phyloP scores from a whole-genome alignment of 2,888 invertebrate genomes.

The Nasonovia ribisnigri region DNA sequence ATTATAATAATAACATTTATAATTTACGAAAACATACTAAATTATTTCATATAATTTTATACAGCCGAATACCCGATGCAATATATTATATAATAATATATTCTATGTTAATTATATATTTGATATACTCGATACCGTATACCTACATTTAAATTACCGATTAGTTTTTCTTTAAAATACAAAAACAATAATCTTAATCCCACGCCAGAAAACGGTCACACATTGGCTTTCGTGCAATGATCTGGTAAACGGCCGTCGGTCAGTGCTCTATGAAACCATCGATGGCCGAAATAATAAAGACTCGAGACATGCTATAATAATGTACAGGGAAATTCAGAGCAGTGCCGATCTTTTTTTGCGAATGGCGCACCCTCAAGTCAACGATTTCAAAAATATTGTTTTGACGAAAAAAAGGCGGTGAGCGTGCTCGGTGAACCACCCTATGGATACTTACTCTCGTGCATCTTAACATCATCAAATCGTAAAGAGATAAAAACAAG shows the following conservation, averaged over 20 bases:
- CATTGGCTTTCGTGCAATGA: not conserved
- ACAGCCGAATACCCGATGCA: not conserved
- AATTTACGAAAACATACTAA: not conserved
- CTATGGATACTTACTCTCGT: not conserved
- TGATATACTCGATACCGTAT: not conserved
- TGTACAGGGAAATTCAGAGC: not conserved
- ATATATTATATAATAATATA: too few relatives aligned
- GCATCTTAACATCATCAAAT: not conserved
- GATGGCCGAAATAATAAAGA: not conserved
- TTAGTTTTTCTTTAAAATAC: not conserved
- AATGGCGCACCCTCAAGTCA: too few relatives aligned
- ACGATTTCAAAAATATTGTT: too few relatives aligned
- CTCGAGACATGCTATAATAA: not conserved
- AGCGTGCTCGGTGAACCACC: not conserved
- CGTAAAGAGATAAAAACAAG: not conserved
- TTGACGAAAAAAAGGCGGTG: not conserved
- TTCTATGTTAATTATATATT: not conserved
- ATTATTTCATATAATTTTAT: conserved; percentile 5
- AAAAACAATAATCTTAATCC: not conserved
- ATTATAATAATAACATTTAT: conserved; percentile 20
- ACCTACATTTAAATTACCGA: not conserved
- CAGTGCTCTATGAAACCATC: not conserved
- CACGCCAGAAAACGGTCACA: not conserved
- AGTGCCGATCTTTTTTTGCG: too few relatives aligned
- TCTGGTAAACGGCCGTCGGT: not conserved